phyloP scores from a whole-genome alignment of 2,888 invertebrate genomes.

The Hybos culiciformis region DNA sequence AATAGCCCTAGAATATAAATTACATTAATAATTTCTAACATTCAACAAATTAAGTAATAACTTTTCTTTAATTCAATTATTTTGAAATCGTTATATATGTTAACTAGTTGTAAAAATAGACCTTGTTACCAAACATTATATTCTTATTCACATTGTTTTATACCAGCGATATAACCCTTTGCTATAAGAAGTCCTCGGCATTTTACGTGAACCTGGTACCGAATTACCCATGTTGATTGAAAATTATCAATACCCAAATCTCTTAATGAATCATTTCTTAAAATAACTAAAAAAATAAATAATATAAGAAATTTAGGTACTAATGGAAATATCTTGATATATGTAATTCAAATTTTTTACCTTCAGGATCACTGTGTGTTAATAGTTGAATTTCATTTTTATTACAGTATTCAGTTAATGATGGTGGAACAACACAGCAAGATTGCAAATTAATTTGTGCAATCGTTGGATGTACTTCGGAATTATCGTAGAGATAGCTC shows the following conservation, averaged over 20 bases:
- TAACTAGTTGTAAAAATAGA: too few relatives aligned
- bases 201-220: conserved; percentile 81
- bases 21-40: too few relatives aligned
- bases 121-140: too few relatives aligned
- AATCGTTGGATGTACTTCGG: conserved; percentile 68
- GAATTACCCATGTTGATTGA: conserved; percentile 59
- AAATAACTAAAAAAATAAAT: conserved; percentile 14
- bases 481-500: conserved; percentile 59
- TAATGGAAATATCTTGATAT: background rate
- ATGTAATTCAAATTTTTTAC: conserved; percentile 36
- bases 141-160: too few relatives aligned
- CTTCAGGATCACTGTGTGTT: conserved; percentile 88
- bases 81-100: too few relatives aligned
- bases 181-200: conserved; percentile 81
- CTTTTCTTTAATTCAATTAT: too few relatives aligned
- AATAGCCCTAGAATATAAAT: too few relatives aligned
- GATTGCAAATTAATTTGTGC: conserved; percentile 86
- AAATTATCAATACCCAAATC: conserved; percentile 42
- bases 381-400: conserved; percentile 82
- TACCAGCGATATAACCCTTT: conserved; percentile 72
- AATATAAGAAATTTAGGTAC: background rate
- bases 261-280: conserved; percentile 41
- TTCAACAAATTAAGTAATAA: too few relatives aligned
- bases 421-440: conserved; percentile 88
- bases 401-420: conserved; percentile 78